Percentiles rank a stretch among this genome's conserved stretches.
Evolutionary conservation across 2,888 invertebrate species (phyloP).

Genomic region (Petrophora chlorosata): DNA sequence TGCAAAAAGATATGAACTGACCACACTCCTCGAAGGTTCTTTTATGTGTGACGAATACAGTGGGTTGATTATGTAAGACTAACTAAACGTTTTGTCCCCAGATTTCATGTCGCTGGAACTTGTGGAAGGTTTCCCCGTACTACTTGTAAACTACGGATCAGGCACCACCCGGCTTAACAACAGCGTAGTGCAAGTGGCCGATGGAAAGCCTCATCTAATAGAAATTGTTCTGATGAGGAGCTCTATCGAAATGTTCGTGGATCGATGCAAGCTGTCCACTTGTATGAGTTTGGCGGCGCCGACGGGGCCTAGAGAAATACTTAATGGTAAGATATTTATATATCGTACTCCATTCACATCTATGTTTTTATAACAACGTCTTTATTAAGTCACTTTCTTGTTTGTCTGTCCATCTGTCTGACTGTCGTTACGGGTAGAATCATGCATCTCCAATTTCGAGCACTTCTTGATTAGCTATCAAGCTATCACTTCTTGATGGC

Average conservation of each 20-base stretch:
- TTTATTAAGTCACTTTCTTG: too few relatives aligned
- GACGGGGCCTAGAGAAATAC: conserved; percentile 87
- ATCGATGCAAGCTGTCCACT: conserved; percentile 87
- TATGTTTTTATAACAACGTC: background rate
- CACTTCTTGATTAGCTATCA: too few relatives aligned
- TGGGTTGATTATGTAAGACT: background rate
- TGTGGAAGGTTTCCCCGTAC: conserved; percentile 90
- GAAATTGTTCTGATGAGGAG: conserved; percentile 88
- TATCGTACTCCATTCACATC: too few relatives aligned
- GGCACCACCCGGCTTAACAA: conserved; percentile 89
- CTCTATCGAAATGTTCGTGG: conserved; percentile 90
- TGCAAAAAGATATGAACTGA: too few relatives aligned
- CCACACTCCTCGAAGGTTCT: too few relatives aligned
- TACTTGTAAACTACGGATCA: conserved; percentile 94
- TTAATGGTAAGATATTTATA: conserved; percentile 80
- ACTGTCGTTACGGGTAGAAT: too few relatives aligned
- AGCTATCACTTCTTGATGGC: too few relatives aligned
- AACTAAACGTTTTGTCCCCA: conserved; percentile 46
- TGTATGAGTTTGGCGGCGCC: conserved; percentile 89
- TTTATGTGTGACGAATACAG: background rate
- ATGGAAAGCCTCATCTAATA: conserved; percentile 94
- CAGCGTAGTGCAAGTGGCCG: conserved; percentile 88
- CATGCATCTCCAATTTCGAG: too few relatives aligned
- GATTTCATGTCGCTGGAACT: conserved; percentile 97
- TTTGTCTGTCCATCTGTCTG: too few relatives aligned